phyloP scores from a whole-genome alignment of 2,888 invertebrate genomes.

The Parasteatoda lunata region DNA sequence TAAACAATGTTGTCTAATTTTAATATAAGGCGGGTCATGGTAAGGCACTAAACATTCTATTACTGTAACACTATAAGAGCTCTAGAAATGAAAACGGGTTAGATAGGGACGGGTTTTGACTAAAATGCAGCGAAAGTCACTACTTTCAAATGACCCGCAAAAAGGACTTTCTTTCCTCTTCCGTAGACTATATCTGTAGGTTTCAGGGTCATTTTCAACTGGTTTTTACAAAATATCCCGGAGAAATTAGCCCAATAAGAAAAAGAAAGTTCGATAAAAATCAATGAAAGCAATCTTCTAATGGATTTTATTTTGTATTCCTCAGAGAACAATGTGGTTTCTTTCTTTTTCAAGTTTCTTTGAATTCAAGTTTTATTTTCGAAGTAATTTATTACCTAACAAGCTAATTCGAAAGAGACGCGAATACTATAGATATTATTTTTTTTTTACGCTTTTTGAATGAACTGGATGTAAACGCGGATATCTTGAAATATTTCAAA shows the following conservation, averaged over 20 bases:
- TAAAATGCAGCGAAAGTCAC: constrained; percentile 51
- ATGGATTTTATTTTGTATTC: not conserved
- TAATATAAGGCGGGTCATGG: constrained; percentile 26
- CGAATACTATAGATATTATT: too few species aligned
- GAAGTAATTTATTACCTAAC: too few species aligned
- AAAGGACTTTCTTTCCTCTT: constrained; percentile 41
- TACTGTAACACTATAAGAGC: constrained; percentile 25
- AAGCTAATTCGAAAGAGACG: too few species aligned
- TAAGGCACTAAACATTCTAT: constrained; percentile 18
- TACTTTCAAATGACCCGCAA: constrained; percentile 47
- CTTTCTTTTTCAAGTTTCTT: not conserved
- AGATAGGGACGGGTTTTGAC: constrained; percentile 39
- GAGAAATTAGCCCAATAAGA: constrained; percentile 37
- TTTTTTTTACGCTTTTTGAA: too few species aligned
- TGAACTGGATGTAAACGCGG: too few species aligned
- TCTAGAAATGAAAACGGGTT: constrained; percentile 51
- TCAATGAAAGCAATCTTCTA: constrained; percentile 6
- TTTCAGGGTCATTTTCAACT: constrained; percentile 56
- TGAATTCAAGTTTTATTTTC: too few species aligned
- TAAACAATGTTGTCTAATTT: constrained; percentile 9
- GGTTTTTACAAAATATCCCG: constrained; percentile 33
- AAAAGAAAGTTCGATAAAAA: constrained; percentile 23
- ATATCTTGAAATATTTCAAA: too few species aligned
- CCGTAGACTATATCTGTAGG: constrained; percentile 42
- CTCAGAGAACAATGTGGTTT: not conserved